These are phyloP conservation scores for Leucophenga maculata DNA, from an alignment of 2,888 invertebrate genomes.

Conservation along the genomic window DNA sequence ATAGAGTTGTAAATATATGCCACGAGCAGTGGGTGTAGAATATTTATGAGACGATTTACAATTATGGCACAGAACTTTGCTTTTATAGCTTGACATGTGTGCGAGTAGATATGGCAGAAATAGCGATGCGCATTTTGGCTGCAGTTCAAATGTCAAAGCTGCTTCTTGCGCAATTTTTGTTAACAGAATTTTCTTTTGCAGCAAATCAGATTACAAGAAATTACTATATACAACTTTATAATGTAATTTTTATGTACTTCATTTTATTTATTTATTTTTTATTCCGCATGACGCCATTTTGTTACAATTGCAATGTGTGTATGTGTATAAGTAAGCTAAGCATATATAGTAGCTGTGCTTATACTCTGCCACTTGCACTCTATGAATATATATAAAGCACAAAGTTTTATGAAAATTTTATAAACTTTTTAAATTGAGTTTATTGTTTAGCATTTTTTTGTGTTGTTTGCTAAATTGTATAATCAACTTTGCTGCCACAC, in stretches of 20 bases:
- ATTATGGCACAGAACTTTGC: conserved; percentile 9
- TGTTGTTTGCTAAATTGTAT: conserved; percentile 18
- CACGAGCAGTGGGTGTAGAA: background rate
- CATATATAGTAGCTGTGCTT: background rate
- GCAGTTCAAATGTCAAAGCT: no score
- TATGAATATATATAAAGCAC: background rate
- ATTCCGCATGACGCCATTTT: background rate
- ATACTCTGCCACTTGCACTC: background rate
- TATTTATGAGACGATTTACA: conserved; percentile 19
- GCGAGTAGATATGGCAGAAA: background rate
- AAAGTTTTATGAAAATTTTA: conserved; percentile 18
- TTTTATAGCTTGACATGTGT: background rate
- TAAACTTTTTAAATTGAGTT: conserved; percentile 24
- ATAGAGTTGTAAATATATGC: no score
- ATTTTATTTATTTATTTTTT: background rate
- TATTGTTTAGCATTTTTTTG: conserved; percentile 6
- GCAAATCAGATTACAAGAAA: conserved; percentile 2
- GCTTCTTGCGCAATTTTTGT: no score
- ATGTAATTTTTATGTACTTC: background rate
- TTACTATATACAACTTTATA: background rate
- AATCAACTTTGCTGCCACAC: conserved; percentile 7
- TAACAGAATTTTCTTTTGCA: background rate
- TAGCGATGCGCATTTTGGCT: no score
- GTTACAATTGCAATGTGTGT: background rate
- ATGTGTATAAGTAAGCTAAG: no score